A percentile compares a stretch with the other conserved stretches of the same genome.
Evolutionary conservation across 2,113 vertebrate species (phyloP).

Genomic region (Clarias macrocephalus): DNA sequence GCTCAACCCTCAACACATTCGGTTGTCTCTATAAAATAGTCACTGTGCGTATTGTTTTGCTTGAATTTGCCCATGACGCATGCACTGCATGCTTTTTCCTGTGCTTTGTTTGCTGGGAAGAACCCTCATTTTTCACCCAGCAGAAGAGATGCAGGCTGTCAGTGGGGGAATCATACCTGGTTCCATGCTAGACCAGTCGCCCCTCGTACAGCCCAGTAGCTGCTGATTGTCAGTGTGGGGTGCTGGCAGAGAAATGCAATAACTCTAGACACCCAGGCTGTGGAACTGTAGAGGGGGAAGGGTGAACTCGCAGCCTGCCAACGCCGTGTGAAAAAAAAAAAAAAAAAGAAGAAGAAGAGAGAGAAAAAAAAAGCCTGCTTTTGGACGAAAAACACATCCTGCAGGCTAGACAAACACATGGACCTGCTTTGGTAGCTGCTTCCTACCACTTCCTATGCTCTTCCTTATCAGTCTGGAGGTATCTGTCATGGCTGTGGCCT

Average conservation of each 20-base stretch:
- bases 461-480: conserved; percentile 25
- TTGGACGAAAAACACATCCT: conserved; percentile 40
- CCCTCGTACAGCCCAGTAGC: conserved; percentile 53
- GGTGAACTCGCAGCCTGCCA: conserved; percentile 49
- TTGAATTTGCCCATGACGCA: conserved; percentile 44
- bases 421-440: conserved; percentile 16
- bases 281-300: conserved; percentile 47
- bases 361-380: conserved; percentile 25
- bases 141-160: conserved; percentile 56
- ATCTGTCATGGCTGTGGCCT: conserved; percentile 29
- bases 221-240: conserved; percentile 55
- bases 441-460: conserved; percentile 21
- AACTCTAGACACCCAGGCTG: conserved; percentile 49
- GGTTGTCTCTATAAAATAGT: conserved; percentile 18
- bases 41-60: conserved; percentile 30
- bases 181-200: conserved; percentile 55
- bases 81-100: conserved; percentile 23
- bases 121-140: conserved; percentile 41
- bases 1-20: neutral
- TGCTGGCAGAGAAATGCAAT: conserved; percentile 55
- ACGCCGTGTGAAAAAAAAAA: conserved; percentile 33
- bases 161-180: conserved; percentile 54
- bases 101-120: conserved; percentile 22
- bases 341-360: conserved; percentile 5
- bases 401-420: conserved; percentile 33